Evolutionary conservation across 37 sponge, comb jelly and placozoan genomes (phyloP).

Genomic region (Bolinopsis microptera): DNA sequence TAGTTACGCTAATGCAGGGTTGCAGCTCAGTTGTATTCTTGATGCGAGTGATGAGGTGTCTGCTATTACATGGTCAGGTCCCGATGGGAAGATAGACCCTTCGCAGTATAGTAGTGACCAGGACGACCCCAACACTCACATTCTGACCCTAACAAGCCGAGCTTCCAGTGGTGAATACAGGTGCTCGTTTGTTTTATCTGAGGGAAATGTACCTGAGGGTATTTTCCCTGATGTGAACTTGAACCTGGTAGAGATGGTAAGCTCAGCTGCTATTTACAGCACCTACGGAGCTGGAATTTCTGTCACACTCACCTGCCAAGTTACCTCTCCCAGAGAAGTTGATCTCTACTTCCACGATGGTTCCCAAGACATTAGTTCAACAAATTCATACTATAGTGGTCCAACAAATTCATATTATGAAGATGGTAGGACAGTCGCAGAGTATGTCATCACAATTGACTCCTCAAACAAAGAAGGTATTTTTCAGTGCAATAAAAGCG

Average conservation of each 20-base stretch:
- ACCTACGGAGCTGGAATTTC: background rate
- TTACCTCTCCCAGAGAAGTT: background rate
- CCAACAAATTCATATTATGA: no score
- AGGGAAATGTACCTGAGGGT: background rate
- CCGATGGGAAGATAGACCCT: background rate
- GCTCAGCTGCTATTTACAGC: background rate
- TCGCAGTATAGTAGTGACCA: background rate
- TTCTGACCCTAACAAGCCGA: background rate
- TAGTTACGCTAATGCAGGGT: background rate
- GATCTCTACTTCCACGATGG: background rate
- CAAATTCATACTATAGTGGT: background rate
- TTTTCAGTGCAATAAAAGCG: background rate
- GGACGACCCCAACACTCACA: background rate
- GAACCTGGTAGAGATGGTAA: background rate
- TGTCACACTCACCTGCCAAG: background rate
- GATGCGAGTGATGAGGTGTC: background rate
- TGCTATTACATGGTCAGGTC: background rate
- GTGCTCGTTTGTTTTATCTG: background rate
- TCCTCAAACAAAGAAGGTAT: background rate
- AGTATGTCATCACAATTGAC: background rate
- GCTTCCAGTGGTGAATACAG: background rate
- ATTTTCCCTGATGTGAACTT: background rate
- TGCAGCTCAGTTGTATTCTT: background rate
- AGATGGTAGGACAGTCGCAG: background rate
- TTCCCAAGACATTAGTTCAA: background rate